These are phyloP conservation scores for Ataeniobius toweri DNA, from an alignment of 2,797 vertebrate species.

Conservation along the genomic window DNA sequence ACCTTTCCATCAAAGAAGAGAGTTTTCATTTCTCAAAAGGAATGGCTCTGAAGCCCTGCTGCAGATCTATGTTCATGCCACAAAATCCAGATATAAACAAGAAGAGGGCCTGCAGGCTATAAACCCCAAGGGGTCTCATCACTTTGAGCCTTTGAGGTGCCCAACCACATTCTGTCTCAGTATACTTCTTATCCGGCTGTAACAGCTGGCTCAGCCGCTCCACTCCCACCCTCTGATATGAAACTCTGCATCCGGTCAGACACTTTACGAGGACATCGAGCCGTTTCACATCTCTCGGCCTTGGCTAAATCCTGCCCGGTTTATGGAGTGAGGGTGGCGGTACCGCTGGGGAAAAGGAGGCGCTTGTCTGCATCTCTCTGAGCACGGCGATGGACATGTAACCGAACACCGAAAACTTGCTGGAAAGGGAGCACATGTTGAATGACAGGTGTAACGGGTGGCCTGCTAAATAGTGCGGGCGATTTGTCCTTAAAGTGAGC, in stretches of 20 bases:
- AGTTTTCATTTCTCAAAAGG: background rate
- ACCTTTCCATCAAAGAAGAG: background rate
- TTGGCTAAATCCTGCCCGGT: conserved; percentile 69
- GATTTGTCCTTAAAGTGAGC: conserved; percentile 46
- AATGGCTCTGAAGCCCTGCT: background rate
- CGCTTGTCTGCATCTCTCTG: conserved; percentile 34
- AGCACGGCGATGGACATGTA: conserved; percentile 70
- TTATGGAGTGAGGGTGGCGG: conserved; percentile 64
- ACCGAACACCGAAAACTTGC: conserved; percentile 74
- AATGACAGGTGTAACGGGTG: conserved; percentile 78
- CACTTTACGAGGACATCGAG: conserved; percentile 79
- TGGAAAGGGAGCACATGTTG: conserved; percentile 69
- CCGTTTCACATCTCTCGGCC: conserved; percentile 65
- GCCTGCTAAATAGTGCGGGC: conserved; percentile 56
- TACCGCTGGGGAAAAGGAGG: conserved; percentile 7
- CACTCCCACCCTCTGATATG: conserved; percentile 68
- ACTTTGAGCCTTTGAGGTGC: conserved; percentile 43
- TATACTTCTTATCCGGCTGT: conserved; percentile 26
- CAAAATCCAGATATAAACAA: background rate
- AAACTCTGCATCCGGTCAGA: conserved; percentile 74
- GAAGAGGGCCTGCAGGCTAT: background rate
- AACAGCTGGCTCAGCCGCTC: conserved; percentile 76
- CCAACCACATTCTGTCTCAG: conserved; percentile 67
- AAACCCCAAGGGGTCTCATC: conserved; percentile 19
- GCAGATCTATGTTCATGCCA: background rate